These are phyloP conservation scores for Arrhamphus sclerolepis DNA, from an alignment of 2,797 vertebrate species.

Conservation along the genomic window DNA sequence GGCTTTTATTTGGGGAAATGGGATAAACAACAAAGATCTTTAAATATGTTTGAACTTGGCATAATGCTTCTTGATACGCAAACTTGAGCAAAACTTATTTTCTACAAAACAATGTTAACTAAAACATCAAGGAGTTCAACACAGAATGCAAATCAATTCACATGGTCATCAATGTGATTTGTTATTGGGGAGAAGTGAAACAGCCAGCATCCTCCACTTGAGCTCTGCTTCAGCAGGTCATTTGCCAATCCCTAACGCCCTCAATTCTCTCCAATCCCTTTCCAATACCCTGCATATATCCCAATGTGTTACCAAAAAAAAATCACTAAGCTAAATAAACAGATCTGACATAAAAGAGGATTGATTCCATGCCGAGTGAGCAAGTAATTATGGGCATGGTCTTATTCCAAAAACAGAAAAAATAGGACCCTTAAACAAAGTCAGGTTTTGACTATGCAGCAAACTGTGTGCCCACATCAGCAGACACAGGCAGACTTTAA, in stretches of 20 bases:
- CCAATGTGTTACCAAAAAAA: constrained; percentile 63
- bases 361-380: constrained; percentile 68
- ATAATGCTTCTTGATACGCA: too few species aligned
- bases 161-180: constrained; percentile 24
- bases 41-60: too few species aligned
- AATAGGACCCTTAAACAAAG: constrained; percentile 49
- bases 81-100: too few species aligned
- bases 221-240: constrained; percentile 50
- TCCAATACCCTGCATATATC: constrained; percentile 61
- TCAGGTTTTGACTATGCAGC: constrained; percentile 72
- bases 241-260: constrained; percentile 59
- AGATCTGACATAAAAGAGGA: constrained; percentile 71
- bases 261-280: constrained; percentile 66
- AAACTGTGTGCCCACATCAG: constrained; percentile 70
- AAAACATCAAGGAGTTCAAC: background rate
- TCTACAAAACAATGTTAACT: too few species aligned
- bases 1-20: too few species aligned
- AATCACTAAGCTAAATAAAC: constrained; percentile 70
- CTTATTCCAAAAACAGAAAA: constrained; percentile 35
- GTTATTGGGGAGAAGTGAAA: constrained; percentile 25
- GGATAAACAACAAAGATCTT: too few species aligned
- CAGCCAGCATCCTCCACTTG: constrained; percentile 22
- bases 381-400: constrained; percentile 70
- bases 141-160: constrained; percentile 3
- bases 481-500: constrained; percentile 70